A percentile compares a stretch with the other conserved stretches of the same genome.
Conservation (phyloP, 2,797 vertebrate species). For the Anguilla anguilla region DNA sequence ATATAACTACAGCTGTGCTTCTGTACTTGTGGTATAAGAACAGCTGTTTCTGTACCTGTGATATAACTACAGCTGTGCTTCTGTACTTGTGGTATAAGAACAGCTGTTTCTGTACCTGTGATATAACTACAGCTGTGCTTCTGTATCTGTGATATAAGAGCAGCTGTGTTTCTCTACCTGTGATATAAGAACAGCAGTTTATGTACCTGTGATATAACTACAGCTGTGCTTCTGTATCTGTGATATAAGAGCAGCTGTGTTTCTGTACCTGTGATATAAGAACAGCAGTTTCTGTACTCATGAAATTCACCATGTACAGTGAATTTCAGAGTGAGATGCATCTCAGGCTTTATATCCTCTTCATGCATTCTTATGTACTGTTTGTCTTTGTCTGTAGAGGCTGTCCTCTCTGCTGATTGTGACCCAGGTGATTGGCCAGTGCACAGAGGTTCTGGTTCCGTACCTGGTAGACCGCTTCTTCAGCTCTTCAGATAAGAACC, state of each 20-base stretch:
- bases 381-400: conserved; percentile 58
- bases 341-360: not conserved
- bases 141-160: too few relatives aligned
- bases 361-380: not conserved
- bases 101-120: not conserved
- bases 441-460: conserved; percentile 76
- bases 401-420: conserved; percentile 76
- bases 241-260: not conserved
- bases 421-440: conserved; percentile 76
- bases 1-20: too few relatives aligned
- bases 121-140: not conserved
- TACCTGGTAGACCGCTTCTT: conserved; percentile 73
- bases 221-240: not conserved
- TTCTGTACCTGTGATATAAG: not conserved
- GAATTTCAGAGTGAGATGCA: not conserved
- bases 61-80: not conserved
- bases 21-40: too few relatives aligned
- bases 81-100: not conserved
- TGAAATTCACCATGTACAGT: not conserved
- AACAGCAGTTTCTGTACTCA: not conserved
- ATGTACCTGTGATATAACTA: not conserved
- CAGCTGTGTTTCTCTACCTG: not conserved
- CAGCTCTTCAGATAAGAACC: conserved; percentile 55
- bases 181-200: not conserved
- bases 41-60: too few relatives aligned